Evolutionary conservation across 2,113 vertebrate species (phyloP), one percentile per base, ranked within the genome.

Genomic region (Osmerus mordax): DNA sequence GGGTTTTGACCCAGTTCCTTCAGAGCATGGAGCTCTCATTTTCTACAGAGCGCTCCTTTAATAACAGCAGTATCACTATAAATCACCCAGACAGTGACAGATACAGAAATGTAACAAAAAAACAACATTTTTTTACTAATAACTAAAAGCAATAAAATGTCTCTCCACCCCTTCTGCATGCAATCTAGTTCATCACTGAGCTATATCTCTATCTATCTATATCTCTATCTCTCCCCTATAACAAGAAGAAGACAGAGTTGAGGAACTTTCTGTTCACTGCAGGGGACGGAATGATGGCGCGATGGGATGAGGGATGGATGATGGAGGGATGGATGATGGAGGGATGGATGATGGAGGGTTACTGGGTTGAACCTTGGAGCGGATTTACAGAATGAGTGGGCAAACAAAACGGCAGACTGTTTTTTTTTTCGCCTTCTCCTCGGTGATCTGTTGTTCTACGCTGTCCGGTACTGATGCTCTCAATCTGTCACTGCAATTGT

Each of bases 401-500:
- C 53, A 73, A 83, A 83, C 78, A 83, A 81, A 78, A 60, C 11
- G 36, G 78, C 68, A 72, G 69, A 78, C 68, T 78, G 69, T 71
- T 77, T 72, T 63, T 55, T 61, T 52, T 66, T 69, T 54, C 74
- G 59, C 72, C 41, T 78, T 70, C 73, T 78, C 74, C 13, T 78
- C 70, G 60, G 36, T 82, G 71, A 83, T 70, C 62, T 18, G 29
- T 73, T 64, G 32, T 23, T 70, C 71, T 71, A 71, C 21, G 9
- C 18, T 19, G 14, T 21, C 41, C 69, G 68, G 67, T 62, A 75
- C 55, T 36, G 75, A 84, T 78, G 81, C 73, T 83, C 83, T 86
- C 84, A 89, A 85, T 89, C 86, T 88, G 86, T 86, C 83, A 80
- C 84, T 78, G 73, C 70, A 63, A 78, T 78, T 81, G 71, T 76